A percentile compares a stretch with the other conserved stretches of the same genome.
phyloP scores from a whole-genome alignment of 2,113 vertebrate species.

The Pelmatolapia mariae region DNA sequence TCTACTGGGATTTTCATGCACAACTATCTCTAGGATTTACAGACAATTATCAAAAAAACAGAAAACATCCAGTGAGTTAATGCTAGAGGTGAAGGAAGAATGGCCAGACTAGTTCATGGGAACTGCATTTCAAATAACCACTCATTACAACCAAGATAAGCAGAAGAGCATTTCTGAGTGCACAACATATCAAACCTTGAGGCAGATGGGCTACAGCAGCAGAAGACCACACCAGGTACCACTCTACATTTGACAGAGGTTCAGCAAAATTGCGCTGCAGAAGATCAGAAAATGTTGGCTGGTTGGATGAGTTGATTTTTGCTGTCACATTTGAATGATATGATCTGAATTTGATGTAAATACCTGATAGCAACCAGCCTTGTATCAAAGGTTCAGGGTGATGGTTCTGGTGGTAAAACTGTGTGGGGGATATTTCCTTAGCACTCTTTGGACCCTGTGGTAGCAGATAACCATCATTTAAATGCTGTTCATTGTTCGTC shows the following conservation, averaged over 20 bases:
- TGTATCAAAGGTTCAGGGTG: not conserved
- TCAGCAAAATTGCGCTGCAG: not conserved
- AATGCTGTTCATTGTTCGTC: not conserved
- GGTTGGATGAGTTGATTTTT: rapidly evolving
- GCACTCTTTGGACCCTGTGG: not conserved
- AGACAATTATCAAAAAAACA: not conserved
- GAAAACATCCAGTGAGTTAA: not conserved
- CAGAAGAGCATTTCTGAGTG: not conserved
- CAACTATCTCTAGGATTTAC: not conserved
- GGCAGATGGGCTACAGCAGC: not conserved
- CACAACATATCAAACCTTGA: not conserved
- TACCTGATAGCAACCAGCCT: not conserved
- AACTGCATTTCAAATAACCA: not conserved
- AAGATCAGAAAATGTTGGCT: not conserved
- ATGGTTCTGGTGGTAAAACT: not conserved
- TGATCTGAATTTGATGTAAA: not conserved
- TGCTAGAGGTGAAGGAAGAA: not conserved
- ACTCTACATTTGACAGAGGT: not conserved
- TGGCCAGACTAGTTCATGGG: not conserved
- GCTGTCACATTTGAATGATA: not conserved
- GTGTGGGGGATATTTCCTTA: not conserved
- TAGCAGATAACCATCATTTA: not conserved
- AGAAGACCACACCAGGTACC: not conserved
- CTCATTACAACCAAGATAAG: not conserved
- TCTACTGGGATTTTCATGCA: not conserved